Evolutionary conservation across 2,797 vertebrate species (phyloP), one percentile per base, ranked within the genome.

Genomic region (Remorina albescens): DNA sequence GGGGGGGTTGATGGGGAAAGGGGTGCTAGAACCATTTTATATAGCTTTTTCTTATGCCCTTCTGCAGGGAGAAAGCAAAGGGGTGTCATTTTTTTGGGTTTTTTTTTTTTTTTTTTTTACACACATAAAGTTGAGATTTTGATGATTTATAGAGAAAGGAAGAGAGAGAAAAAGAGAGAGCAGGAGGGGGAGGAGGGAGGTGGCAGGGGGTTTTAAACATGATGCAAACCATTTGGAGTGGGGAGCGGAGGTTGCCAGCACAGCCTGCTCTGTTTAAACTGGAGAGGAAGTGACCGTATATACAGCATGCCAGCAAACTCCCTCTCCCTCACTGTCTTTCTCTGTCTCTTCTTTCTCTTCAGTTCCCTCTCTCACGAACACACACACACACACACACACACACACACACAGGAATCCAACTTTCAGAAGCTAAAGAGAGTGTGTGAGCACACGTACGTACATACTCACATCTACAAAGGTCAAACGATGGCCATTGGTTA

Each of bases 231-330:
- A 98, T 99, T 99, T 98, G 97, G 97, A 98, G 96, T 91, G 70
- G 86, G 88, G 95, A 97, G 95, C 91, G 94, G 94, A 95, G 94
- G 90, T 95, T 98, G 97, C 98, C 98, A 99, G 97, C 95, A 97
- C 97, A 98, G 97, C 96, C 97, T 98, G 97, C 96, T 96, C 97
- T 98, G 96, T 98, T 98, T 98, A 99, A 98, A 98, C 96, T 98
- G 97, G 97, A 96, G 95, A 98, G 97, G 98, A 99, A 99, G 96
- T 97, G 96, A 97, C 96, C 96, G 93, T 98, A 97, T 97, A 96
- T 95, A 96, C 96, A 96, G 96, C 97, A 96, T 98, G 97, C 97
- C 97, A 98, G 95, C 92, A 91, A 96, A 95, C 94, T 82, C 87
- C 80, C 90, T 89, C 88, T 89, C 89, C 92, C 81, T 88, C 72